Conservation (phyloP, 2,888 invertebrate genomes). For the Oscheius sp. region DNA sequence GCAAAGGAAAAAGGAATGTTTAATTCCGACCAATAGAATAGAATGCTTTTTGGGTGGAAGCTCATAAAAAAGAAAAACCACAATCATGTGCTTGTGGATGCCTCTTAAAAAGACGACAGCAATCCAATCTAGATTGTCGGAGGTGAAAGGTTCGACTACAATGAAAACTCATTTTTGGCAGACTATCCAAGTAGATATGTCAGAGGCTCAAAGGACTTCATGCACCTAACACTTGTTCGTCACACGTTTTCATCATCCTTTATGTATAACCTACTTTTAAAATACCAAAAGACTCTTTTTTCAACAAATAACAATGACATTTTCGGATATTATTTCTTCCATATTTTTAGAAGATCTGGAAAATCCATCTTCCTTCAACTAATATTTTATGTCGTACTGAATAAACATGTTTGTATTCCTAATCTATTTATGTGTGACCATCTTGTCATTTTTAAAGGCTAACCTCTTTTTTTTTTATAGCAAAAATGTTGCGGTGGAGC, state of each 20-base stretch:
- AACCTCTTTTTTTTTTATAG: constrained; percentile 55
- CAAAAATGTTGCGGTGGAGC: constrained; percentile 66
- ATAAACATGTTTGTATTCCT: too few relatives aligned
- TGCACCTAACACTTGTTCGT: neutral
- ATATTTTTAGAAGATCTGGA: too few relatives aligned
- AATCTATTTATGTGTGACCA: too few relatives aligned
- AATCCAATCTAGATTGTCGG: constrained; percentile 7
- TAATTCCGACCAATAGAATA: neutral
- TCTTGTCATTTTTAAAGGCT: too few relatives aligned
- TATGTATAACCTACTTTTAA: neutral
- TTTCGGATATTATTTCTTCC: too few relatives aligned
- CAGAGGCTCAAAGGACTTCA: too few relatives aligned
- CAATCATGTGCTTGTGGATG: too few relatives aligned
- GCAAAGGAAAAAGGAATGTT: neutral
- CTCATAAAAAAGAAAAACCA: constrained; percentile 10
- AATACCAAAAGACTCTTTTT: neutral
- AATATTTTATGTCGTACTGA: too few relatives aligned
- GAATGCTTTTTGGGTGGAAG: neutral
- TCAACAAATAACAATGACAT: neutral
- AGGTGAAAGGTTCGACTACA: neutral
- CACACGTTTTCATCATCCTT: neutral
- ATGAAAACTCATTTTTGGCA: too few relatives aligned
- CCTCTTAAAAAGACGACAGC: neutral
- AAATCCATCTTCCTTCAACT: too few relatives aligned
- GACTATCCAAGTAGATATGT: too few relatives aligned